phyloP scores from a whole-genome alignment of 2,888 invertebrate genomes.

The Trachelus stipa region DNA sequence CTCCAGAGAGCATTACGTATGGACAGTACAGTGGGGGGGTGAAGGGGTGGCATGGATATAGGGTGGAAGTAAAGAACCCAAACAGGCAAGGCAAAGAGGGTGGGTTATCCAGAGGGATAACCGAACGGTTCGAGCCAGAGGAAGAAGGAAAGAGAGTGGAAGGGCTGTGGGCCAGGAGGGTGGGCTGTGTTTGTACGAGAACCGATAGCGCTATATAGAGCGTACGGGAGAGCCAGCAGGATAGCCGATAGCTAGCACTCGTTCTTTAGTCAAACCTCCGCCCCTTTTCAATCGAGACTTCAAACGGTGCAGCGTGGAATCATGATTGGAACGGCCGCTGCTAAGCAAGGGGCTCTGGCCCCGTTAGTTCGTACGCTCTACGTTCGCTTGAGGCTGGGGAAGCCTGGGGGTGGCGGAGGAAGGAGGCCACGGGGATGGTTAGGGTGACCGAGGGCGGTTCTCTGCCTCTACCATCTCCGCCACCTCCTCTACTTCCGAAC shows the following conservation, averaged over 20 bases:
- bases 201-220: too few relatives aligned
- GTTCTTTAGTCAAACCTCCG: slow-evolving; percentile 67
- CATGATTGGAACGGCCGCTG: slow-evolving; percentile 66
- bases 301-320: slow-evolving; percentile 66
- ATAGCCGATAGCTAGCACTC: slow-evolving; percentile 61
- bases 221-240: slow-evolving; percentile 23
- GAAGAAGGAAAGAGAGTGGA: too few relatives aligned
- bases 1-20: too few relatives aligned
- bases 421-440: slow-evolving; percentile 39
- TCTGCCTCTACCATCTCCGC: slow-evolving; percentile 46
- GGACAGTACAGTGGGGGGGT: too few relatives aligned
- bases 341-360: slow-evolving; percentile 63
- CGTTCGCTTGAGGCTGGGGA: slow-evolving; percentile 31
- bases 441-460: slow-evolving; percentile 62
- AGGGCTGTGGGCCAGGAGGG: too few relatives aligned
- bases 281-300: slow-evolving; percentile 67
- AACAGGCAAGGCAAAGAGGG: too few relatives aligned
- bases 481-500: slow-evolving; percentile 43
- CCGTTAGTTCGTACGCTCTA: slow-evolving; percentile 50
- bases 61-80: too few relatives aligned
- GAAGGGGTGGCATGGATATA: too few relatives aligned
- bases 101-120: too few relatives aligned
- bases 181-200: too few relatives aligned
- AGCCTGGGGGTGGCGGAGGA: slow-evolving; percentile 34
- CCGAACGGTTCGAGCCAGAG: too few relatives aligned